phyloP scores from a whole-genome alignment of 2,888 invertebrate genomes.

The Ceratothoa steindachneri region DNA sequence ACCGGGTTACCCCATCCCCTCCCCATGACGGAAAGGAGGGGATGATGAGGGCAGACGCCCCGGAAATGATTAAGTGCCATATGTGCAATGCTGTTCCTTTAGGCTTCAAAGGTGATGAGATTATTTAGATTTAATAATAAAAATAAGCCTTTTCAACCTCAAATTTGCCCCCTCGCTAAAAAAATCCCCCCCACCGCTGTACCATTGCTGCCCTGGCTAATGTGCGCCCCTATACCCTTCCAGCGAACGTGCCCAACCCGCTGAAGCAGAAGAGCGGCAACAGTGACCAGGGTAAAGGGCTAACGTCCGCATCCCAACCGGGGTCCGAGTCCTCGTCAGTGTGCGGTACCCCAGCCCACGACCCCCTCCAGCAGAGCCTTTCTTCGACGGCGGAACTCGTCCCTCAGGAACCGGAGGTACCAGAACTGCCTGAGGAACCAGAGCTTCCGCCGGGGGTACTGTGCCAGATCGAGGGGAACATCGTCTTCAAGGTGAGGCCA shows the following conservation, averaged over 20 bases:
- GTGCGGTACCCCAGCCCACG: not conserved
- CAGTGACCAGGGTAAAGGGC: not conserved
- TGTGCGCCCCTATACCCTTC: not conserved
- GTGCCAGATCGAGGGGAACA: conserved; percentile 39
- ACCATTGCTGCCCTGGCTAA: too few species aligned
- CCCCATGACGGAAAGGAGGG: too few species aligned
- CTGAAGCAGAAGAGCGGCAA: not conserved
- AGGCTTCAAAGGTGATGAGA: too few species aligned
- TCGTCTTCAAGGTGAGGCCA: conserved; percentile 43
- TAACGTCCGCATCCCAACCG: not conserved
- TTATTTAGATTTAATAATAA: too few species aligned
- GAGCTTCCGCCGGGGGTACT: conserved; percentile 40
- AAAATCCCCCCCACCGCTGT: too few species aligned
- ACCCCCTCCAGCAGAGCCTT: not conserved
- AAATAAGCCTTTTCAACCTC: too few species aligned
- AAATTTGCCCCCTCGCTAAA: too few species aligned
- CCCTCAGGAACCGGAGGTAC: conserved; percentile 41
- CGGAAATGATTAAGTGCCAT: too few species aligned
- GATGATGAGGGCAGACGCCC: too few species aligned
- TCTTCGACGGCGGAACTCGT: not conserved
- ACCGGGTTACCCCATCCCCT: too few species aligned
- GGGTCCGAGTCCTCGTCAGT: not conserved
- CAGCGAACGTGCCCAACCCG: not conserved
- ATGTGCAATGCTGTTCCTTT: too few species aligned
- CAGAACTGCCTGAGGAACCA: conserved; percentile 38